Evolutionary conservation across 1,140 invertebrate genomes (phyloP), one percentile per base, ranked within the genome.

Genomic region (Conus ventricosus): DNA sequence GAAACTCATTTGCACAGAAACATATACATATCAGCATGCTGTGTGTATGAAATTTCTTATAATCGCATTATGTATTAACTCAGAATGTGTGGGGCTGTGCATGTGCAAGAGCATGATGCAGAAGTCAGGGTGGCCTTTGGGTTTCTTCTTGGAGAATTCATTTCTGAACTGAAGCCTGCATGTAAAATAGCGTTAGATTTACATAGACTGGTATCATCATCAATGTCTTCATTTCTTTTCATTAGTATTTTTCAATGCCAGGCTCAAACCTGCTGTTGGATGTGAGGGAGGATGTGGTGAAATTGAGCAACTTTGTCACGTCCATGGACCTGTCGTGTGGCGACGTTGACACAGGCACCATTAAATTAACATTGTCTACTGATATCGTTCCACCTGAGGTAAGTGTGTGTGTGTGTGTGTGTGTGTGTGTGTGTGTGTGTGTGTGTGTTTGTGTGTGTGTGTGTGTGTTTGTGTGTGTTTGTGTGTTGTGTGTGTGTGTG

Each of bases 191-290:
- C 39, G 0, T 39, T 39, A 3, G 39, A 39, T 39, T 39, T 39
- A 39, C 3, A 39, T 39, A 39, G 39, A 39, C 39, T 1, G 39
- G 39, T 39, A 39, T 1, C 39, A 39, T 39, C 3, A 39, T 39
- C 39, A 39, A 39, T 39, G 39, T 39, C 39, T 39, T 39, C 39
- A 39, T 39, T 39, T 39, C 39, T 39, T 39, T 39, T 39, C 39
- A 39, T 39, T 39, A 39, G 39, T 39, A 39, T 39, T 5, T 75
- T 20, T 25, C 7, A 11, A 13, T 23, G 7, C 11, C 83, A 84
- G 83, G 83, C 25, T 63, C 83, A 25, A 84, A 84, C 57, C 27
- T 84, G 15, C 57, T 84, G n/a, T n/a, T 84, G n/a, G 83, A 84
- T 17, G 13, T 27, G 10, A 27, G 57, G 8, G n/a, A 55, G 4